phyloP scores from a whole-genome alignment of 2,888 invertebrate species.

The Corbicula japonica region DNA sequence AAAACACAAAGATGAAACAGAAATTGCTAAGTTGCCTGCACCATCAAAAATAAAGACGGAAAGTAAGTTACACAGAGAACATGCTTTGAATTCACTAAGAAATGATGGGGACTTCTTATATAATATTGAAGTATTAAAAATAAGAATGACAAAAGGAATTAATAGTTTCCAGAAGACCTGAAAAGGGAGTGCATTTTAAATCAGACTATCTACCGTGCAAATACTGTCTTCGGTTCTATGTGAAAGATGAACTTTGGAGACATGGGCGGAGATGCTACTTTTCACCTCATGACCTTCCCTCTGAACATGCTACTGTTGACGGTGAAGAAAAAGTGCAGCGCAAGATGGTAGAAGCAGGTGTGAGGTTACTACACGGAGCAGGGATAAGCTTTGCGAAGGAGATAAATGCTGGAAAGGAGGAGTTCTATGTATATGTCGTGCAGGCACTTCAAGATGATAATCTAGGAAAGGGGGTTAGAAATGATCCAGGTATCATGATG shows the following conservation, averaged over 20 bases:
- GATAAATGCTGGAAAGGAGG: not conserved
- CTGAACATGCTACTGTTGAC: not conserved
- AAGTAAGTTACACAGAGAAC: constrained; percentile 7
- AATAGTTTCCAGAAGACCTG: constrained; percentile 30
- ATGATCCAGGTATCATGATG: constrained; percentile 12
- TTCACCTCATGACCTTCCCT: not conserved
- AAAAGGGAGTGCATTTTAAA: constrained; percentile 7
- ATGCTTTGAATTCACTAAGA: constrained; percentile 19
- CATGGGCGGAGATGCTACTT: constrained; percentile 4
- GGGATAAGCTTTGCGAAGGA: not conserved
- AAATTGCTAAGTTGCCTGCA: constrained; percentile 15
- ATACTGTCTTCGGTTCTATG: constrained; percentile 38
- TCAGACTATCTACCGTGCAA: constrained; percentile 37
- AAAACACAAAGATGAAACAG: constrained; percentile 17
- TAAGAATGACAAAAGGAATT: not conserved
- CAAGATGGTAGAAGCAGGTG: constrained; percentile 9
- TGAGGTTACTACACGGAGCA: constrained; percentile 13
- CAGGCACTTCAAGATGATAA: constrained; percentile 3
- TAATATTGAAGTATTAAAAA: constrained; percentile 32
- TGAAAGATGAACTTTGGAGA: constrained; percentile 48
- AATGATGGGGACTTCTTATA: constrained; percentile 47
- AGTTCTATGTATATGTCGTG: constrained; percentile 21
- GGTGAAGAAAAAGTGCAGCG: constrained; percentile 6
- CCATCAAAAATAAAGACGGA: not conserved
- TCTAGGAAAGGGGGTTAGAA: constrained; percentile 2